Base-by-base conservation (phyloP, 1,140 invertebrate genomes). In the Papilio machaon region DNA sequence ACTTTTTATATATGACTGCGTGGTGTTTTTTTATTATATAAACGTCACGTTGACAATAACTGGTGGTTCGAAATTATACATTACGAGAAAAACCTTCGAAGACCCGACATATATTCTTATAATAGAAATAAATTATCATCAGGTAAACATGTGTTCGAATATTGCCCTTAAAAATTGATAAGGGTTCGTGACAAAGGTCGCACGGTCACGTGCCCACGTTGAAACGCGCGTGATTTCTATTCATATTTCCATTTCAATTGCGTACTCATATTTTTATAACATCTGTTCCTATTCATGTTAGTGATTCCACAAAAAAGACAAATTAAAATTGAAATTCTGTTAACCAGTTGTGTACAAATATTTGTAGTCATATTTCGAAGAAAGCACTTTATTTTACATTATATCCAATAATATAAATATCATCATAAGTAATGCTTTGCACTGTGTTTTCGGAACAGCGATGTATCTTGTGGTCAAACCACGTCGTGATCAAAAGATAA, bases 201-300 rank as follows among this genome's bases (percentile, higher is more conserved):
- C 77, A 81, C 74, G 85, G 86, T 90, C 87, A 90, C 89, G 89
- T 88, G 85, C 86, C 79, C 64, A 35, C 80, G 82, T 82, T 85
- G 80, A 81, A 82, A 83, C 84, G 83, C 86, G 83, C 84, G 85
- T 87, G 86, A 88, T 87, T 89, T 84, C 80, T 80, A 86, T 86
- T 89, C 83, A 84, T 85, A 89, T 91, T 75, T 75, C 86, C 83
- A 85, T 83, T 82, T 81, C 84, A 84, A 87, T 84, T 82, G 80
- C 81, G 86, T 82, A 86, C 46, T 75, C 80, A 85, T 84, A 82
- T 86, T 86, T 89, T 84, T 86, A 86, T 85, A 89, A 88, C 85
- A 88, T 90, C 85, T 85, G 85, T 85, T 83, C 82, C 81, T 80
- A 83, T 83, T 83, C 81, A 80, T 70, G 47, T 81, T 73, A 82